phyloP scores from a whole-genome alignment of 2,888 invertebrate genomes.

The Temnothorax rugatulus region DNA sequence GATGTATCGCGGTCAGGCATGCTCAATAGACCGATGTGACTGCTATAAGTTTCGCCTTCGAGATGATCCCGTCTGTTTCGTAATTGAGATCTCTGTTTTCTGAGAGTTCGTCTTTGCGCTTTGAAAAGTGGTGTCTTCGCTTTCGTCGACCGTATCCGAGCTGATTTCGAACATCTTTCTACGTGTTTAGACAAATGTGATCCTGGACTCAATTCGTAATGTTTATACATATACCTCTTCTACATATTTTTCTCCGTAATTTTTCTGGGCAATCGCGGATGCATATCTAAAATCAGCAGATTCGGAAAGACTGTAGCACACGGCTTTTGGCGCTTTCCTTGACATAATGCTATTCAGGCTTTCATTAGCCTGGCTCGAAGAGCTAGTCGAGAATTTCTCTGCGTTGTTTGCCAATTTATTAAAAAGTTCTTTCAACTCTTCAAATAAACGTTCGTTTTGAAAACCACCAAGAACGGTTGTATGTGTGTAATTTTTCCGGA shows the following conservation, averaged over 20 bases:
- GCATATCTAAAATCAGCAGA: conserved; percentile 4
- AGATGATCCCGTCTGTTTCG: not conserved
- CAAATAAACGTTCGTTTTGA: conserved; percentile 35
- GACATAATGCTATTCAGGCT: not conserved
- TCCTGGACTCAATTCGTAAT: not conserved
- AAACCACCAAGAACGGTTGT: conserved; percentile 19
- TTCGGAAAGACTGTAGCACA: not conserved
- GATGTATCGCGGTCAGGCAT: not conserved
- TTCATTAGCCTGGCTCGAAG: conserved; percentile 1
- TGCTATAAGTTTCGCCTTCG: not conserved
- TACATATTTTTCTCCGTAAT: not conserved
- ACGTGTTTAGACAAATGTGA: not conserved
- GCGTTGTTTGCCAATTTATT: conserved; percentile 24
- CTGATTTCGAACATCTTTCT: not conserved
- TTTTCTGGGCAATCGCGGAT: not conserved
- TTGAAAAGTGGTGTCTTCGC: conserved; percentile 2
- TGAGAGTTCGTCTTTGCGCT: not conserved
- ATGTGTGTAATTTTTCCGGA: conserved; percentile 26
- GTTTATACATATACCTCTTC: not conserved
- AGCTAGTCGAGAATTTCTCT: conserved; percentile 15
- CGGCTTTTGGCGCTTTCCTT: conserved; percentile 2
- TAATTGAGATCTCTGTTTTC: not conserved
- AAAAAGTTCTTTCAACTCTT: conserved; percentile 31
- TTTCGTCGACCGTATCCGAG: not conserved
- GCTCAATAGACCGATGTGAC: conserved; percentile 1